Conservation (phyloP, 2,113 vertebrate species). For the Suncus etruscus region DNA sequence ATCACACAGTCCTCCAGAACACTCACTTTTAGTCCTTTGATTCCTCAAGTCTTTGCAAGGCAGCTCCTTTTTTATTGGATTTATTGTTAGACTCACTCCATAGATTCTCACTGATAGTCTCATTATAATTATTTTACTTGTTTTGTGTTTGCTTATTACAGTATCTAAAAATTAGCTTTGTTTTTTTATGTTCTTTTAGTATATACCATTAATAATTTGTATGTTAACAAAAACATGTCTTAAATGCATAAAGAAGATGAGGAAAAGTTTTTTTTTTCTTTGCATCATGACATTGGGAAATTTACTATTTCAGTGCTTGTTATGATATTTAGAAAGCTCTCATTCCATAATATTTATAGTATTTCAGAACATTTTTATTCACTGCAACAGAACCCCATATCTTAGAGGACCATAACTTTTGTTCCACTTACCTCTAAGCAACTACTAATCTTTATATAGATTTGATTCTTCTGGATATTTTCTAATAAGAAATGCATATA, state of each 20-base stretch:
- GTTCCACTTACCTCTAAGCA: background rate
- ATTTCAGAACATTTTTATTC: background rate
- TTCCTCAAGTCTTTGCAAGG: background rate
- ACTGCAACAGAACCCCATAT: background rate
- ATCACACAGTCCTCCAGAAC: background rate
- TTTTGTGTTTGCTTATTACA: background rate
- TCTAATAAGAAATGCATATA: background rate
- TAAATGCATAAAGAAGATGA: background rate
- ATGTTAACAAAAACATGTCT: background rate
- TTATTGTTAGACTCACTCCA: background rate
- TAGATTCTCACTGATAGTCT: background rate
- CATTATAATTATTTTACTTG: background rate
- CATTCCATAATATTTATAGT: background rate
- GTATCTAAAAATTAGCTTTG: background rate
- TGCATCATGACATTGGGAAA: too few species aligned
- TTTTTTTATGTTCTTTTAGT: background rate
- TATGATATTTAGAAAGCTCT: background rate
- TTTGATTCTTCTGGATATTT: background rate
- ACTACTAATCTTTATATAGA: background rate
- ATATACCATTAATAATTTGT: constrained; percentile 15
- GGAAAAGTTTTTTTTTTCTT: background rate
- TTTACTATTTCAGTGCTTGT: background rate
- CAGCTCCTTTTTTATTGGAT: background rate
- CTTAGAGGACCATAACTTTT: background rate
- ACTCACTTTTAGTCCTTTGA: background rate